Evolutionary conservation across 2,888 invertebrate species (phyloP).

Genomic region (Marasmarcha lunaedactyla): DNA sequence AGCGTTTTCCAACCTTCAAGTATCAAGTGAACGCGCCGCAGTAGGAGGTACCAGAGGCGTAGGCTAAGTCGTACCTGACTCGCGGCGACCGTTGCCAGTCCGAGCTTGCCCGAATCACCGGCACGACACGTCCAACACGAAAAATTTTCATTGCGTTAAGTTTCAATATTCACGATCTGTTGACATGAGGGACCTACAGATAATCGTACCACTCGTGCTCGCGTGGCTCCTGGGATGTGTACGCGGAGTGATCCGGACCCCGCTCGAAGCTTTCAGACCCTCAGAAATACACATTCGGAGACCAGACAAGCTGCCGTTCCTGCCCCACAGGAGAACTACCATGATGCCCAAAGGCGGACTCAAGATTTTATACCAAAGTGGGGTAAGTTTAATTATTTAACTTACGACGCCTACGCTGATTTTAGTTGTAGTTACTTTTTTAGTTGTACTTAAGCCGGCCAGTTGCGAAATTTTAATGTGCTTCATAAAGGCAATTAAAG

Average conservation of each 20-base stretch:
- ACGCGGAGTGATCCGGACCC: conserved; percentile 57
- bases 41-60: conserved; percentile 65
- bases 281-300: conserved; percentile 59
- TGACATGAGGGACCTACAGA: conserved; percentile 13
- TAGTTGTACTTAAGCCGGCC: no score
- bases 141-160: no score
- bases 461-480: background rate
- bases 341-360: conserved; percentile 60
- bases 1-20: no score
- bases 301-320: conserved; percentile 51
- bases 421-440: background rate
- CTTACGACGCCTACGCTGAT: no score
- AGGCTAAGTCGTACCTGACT: conserved; percentile 62
- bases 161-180: no score
- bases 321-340: conserved; percentile 63
- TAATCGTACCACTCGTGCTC: conserved; percentile 43
- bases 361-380: conserved; percentile 79
- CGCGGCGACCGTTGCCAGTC: conserved; percentile 52
- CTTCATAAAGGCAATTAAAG: no score
- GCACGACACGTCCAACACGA: conserved; percentile 42
- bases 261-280: conserved; percentile 68
- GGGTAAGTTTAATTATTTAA: conserved; percentile 76
- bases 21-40: no score
- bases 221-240: conserved; percentile 47
- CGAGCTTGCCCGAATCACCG: conserved; percentile 43